phyloP scores from a whole-genome alignment of 1,140 invertebrate genomes.

The Drosophila novamexicana region DNA sequence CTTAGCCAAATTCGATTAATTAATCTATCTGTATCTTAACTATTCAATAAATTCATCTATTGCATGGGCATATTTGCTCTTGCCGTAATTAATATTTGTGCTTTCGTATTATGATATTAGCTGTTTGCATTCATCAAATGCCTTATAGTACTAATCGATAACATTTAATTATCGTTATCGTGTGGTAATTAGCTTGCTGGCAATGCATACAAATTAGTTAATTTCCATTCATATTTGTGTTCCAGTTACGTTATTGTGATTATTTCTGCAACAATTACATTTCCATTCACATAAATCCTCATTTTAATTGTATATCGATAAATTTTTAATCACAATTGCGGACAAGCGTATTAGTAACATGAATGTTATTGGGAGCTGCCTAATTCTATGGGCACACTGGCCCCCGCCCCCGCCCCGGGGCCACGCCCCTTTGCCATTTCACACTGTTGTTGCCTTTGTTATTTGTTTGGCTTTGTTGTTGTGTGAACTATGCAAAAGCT shows the following conservation, averaged over 20 bases:
- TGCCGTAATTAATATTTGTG: no score
- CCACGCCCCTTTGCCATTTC: neutral
- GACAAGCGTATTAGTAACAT: neutral
- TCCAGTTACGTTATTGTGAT: neutral
- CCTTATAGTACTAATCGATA: neutral
- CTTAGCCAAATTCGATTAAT: no score
- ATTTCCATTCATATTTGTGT: conserved; percentile 5
- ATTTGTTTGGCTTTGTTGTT: conserved; percentile 21
- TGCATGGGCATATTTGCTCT: no score
- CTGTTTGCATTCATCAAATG: no score
- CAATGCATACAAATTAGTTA: neutral
- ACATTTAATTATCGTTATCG: conserved; percentile 3
- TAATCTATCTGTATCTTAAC: no score
- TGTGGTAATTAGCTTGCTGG: neutral
- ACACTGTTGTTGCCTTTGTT: conserved; percentile 11
- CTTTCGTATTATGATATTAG: no score
- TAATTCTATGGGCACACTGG: neutral
- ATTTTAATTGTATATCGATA: conserved; percentile 7
- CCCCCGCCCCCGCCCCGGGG: no score
- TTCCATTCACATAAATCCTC: neutral
- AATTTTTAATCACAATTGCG: conserved; percentile 6
- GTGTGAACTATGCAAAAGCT: conserved; percentile 33
- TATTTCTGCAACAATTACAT: neutral
- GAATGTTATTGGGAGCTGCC: neutral
- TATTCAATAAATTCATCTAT: no score